Percentiles rank a stretch among this genome's conserved stretches.
phyloP scores from a whole-genome alignment of 2,797 vertebrate genomes.

The Pithecia hirsuta region DNA sequence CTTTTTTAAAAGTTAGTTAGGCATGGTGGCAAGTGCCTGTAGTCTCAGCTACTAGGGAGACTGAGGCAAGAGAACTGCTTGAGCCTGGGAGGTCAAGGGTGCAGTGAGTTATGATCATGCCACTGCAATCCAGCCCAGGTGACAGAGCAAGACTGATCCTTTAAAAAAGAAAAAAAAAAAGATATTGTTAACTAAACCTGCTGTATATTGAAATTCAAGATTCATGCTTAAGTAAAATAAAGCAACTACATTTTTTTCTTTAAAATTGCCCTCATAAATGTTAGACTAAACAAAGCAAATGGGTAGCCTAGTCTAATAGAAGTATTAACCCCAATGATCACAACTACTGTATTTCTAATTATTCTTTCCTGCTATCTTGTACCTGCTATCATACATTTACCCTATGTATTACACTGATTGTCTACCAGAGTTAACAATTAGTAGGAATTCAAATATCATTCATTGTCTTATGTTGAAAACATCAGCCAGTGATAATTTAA shows the following conservation, averaged over 20 bases:
- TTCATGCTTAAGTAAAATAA: slow-evolving; percentile 35
- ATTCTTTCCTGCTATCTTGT: slow-evolving; percentile 11
- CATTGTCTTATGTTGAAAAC: slow-evolving; percentile 17
- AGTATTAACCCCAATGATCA: not conserved
- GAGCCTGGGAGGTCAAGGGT: not conserved
- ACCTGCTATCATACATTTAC: not conserved
- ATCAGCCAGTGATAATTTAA: not conserved
- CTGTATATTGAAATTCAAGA: slow-evolving; percentile 18
- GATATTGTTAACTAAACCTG: not conserved
- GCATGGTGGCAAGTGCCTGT: not conserved
- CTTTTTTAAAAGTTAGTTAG: not conserved
- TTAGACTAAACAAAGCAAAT: slow-evolving; percentile 21
- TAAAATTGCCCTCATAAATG: not conserved
- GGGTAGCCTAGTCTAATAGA: not conserved
- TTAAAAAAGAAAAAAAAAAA: not conserved
- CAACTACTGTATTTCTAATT: not conserved
- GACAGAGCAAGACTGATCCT: not conserved
- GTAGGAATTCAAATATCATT: not conserved
- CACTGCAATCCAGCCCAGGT: not conserved
- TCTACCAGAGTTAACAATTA: not conserved
- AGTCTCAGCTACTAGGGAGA: not conserved
- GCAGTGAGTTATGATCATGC: not conserved
- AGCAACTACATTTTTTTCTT: not conserved
- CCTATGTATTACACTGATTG: not conserved
- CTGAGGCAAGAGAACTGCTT: not conserved